phyloP scores from a whole-genome alignment of 1,140 invertebrate genomes.

The Drosophila subobscura region DNA sequence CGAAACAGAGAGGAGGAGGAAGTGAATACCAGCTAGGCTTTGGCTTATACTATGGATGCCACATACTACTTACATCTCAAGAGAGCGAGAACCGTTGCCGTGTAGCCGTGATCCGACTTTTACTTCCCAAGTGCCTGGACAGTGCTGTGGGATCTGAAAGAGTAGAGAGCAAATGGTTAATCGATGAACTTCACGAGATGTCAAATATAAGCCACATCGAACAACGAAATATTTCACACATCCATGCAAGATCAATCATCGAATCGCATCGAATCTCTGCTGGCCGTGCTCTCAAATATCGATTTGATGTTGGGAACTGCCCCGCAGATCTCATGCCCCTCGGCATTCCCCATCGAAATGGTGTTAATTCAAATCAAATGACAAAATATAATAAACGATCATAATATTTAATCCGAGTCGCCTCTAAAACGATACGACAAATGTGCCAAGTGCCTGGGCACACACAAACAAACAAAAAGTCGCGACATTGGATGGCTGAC shows the following conservation, averaged over 20 bases:
- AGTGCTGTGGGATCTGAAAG: constrained; percentile 24
- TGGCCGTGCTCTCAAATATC: constrained; percentile 15
- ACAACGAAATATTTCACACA: constrained; percentile 38
- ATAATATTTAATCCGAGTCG: constrained; percentile 74
- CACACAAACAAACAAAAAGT: constrained; percentile 20
- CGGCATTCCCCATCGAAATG: constrained; percentile 6
- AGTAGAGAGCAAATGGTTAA: constrained; percentile 7
- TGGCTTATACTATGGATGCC: background rate
- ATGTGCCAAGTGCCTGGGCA: constrained; percentile 55
- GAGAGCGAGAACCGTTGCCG: no score
- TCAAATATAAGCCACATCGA: constrained; percentile 32
- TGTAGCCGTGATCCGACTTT: background rate
- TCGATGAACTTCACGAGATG: constrained; percentile 31
- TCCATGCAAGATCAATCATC: constrained; percentile 20
- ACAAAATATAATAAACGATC: constrained; percentile 79
- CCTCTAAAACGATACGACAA: constrained; percentile 62
- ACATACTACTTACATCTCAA: constrained; percentile 33
- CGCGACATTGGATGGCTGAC: background rate
- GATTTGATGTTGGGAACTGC: constrained; percentile 6
- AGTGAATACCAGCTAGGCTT: background rate
- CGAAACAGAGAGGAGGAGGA: constrained; percentile 13
- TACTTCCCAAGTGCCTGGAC: constrained; percentile 16
- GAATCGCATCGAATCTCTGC: background rate
- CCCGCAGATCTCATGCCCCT: constrained; percentile 18
- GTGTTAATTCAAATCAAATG: constrained; percentile 78